These are phyloP conservation scores for Gulo gulo DNA, from an alignment of 2,113 vertebrate genomes.

Conservation along the genomic window DNA sequence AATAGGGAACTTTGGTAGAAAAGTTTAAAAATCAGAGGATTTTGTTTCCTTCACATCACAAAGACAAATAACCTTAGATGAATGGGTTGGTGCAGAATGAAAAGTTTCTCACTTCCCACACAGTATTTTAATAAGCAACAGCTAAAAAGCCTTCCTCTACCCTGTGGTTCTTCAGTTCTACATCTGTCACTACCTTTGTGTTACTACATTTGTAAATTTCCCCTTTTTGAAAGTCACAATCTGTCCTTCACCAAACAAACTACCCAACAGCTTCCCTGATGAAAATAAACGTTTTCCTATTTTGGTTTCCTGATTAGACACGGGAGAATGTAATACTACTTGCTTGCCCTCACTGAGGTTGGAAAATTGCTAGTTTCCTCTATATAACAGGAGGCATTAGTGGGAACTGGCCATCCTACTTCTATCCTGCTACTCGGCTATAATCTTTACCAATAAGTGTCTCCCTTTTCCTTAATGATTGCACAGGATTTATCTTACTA, in stretches of 20 bases:
- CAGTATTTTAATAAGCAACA: constrained; percentile 69
- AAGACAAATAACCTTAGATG: constrained; percentile 59
- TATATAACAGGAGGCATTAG: constrained; percentile 1
- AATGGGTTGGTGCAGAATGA: constrained; percentile 52
- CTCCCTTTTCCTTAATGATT: constrained; percentile 42
- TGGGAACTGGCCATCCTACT: not conserved
- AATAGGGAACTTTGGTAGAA: not conserved
- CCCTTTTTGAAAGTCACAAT: constrained; percentile 67
- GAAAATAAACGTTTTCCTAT: constrained; percentile 42
- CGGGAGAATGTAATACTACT: not conserved
- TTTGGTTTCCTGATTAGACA: constrained; percentile 55
- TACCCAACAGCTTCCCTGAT: constrained; percentile 46
- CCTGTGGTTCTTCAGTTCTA: constrained; percentile 49
- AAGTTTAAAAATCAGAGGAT: constrained; percentile 44
- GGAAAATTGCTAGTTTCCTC: constrained; percentile 55
- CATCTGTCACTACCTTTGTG: constrained; percentile 75
- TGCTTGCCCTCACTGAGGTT: not conserved
- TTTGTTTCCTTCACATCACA: constrained; percentile 52
- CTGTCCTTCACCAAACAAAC: constrained; percentile 59
- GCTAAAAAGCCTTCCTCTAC: constrained; percentile 54
- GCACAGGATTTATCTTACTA: not conserved
- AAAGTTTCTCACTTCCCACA: constrained; percentile 74
- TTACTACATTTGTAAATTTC: constrained; percentile 70
- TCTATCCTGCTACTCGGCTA: not conserved
- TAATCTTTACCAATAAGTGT: constrained; percentile 18